phyloP scores from a whole-genome alignment of 1,140 invertebrate species.

The Tribolium madens region DNA sequence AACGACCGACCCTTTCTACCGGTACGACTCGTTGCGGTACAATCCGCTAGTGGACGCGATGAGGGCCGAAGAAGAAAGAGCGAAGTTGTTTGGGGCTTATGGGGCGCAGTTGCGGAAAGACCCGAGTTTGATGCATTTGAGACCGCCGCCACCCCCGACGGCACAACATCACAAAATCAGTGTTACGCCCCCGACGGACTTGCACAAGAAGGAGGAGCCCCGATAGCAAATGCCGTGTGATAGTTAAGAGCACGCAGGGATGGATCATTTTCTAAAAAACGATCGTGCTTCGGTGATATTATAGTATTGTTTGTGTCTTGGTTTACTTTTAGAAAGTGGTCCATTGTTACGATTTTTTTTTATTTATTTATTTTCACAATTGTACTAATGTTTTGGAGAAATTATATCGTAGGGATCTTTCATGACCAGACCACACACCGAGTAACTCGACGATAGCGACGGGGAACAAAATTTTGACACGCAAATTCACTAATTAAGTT shows the following conservation, averaged over 20 bases:
- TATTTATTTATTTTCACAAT: neutral
- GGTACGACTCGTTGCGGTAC: constrained; percentile 77
- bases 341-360: neutral
- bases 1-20: constrained; percentile 68
- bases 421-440: constrained; percentile 26
- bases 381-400: constrained; percentile 10
- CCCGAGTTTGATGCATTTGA: constrained; percentile 70
- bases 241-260: constrained; percentile 9
- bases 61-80: constrained; percentile 78
- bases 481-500: no score
- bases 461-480: neutral
- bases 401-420: constrained; percentile 36
- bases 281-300: constrained; percentile 30
- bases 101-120: constrained; percentile 72
- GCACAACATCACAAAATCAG: constrained; percentile 61
- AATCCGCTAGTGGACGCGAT: constrained; percentile 81
- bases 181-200: constrained; percentile 60
- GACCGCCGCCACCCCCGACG: constrained; percentile 56
- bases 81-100: constrained; percentile 79
- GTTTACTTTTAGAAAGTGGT: constrained; percentile 30
- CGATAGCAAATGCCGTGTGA: constrained; percentile 60
- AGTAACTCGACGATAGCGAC: neutral
- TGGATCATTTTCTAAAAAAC: constrained; percentile 37
- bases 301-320: constrained; percentile 41
- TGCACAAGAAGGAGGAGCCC: constrained; percentile 65